Conservation (phyloP, 2,113 vertebrate species). For the Lepisosteus osseus region DNA sequence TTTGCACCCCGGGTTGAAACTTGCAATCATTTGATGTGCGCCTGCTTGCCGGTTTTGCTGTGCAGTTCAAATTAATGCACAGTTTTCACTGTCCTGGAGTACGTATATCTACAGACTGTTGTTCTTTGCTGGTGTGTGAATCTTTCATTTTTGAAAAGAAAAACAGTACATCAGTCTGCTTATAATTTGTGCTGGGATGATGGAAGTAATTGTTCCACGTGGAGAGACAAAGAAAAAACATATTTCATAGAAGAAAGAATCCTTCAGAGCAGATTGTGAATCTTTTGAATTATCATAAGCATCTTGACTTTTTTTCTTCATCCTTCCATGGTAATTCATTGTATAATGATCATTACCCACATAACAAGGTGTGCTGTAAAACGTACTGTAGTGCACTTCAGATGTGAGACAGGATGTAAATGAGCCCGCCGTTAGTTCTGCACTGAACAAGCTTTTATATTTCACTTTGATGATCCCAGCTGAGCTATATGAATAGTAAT, state of each 20-base stretch:
- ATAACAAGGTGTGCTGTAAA: slow-evolving; percentile 51
- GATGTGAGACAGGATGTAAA: slow-evolving; percentile 46
- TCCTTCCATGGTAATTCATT: slow-evolving; percentile 66
- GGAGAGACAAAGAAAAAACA: slow-evolving; percentile 20
- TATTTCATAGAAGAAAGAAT: slow-evolving; percentile 37
- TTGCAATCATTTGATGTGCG: too few species aligned
- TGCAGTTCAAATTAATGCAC: too few species aligned
- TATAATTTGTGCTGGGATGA: slow-evolving; percentile 25
- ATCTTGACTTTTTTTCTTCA: slow-evolving; percentile 54
- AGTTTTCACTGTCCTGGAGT: too few species aligned
- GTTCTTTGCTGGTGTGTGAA: too few species aligned
- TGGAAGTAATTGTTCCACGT: slow-evolving; percentile 44
- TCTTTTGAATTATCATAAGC: slow-evolving; percentile 62
- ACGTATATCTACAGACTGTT: too few species aligned
- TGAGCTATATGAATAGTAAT: too few species aligned
- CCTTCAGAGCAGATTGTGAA: slow-evolving; percentile 51
- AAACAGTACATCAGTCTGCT: slow-evolving; percentile 14
- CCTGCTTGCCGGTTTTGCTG: too few species aligned
- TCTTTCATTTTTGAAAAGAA: neutral
- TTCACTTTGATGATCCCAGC: slow-evolving; percentile 11
- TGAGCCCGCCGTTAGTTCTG: neutral
- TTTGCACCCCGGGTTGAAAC: too few species aligned
- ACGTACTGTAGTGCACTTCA: slow-evolving; percentile 50
- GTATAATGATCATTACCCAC: slow-evolving; percentile 62
- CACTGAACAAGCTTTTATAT: slow-evolving; percentile 49